phyloP scores from a whole-genome alignment of 2,797 vertebrate species.

The Serranus cabrilla region DNA sequence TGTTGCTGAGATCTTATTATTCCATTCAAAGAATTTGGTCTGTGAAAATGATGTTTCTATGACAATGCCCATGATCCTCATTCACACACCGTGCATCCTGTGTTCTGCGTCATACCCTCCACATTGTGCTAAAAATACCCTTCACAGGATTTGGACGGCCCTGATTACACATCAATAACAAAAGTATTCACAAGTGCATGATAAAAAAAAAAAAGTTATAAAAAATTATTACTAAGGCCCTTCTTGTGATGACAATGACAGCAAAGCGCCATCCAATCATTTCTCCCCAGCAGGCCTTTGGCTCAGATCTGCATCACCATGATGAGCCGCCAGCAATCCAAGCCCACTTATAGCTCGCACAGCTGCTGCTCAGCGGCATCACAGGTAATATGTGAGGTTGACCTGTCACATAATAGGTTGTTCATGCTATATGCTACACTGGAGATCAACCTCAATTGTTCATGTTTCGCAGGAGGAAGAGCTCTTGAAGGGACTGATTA shows the following conservation, averaged over 20 bases:
- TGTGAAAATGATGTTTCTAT: neutral
- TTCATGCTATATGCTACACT: constrained; percentile 11
- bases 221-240: constrained; percentile 33
- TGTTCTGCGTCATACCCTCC: neutral
- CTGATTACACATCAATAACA: constrained; percentile 23
- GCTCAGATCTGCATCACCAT: constrained; percentile 35
- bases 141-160: neutral
- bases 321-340: constrained; percentile 26
- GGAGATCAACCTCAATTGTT: constrained; percentile 8
- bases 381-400: constrained; percentile 42
- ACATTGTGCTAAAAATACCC: neutral
- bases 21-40: neutral
- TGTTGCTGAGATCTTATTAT: neutral
- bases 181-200: constrained; percentile 2
- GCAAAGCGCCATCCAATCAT: constrained; percentile 49
- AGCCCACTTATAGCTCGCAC: constrained; percentile 32
- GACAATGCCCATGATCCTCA: neutral
- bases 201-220: constrained; percentile 18
- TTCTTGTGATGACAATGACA: constrained; percentile 42
- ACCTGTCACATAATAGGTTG: constrained; percentile 46
- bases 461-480: neutral
- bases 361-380: constrained; percentile 29
- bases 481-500: constrained; percentile 6
- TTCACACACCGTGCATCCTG: neutral
- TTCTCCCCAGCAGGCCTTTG: constrained; percentile 23